Evolutionary conservation across 2,888 invertebrate genomes (phyloP).

Genomic region (Mesorhabditis spiculigera): DNA sequence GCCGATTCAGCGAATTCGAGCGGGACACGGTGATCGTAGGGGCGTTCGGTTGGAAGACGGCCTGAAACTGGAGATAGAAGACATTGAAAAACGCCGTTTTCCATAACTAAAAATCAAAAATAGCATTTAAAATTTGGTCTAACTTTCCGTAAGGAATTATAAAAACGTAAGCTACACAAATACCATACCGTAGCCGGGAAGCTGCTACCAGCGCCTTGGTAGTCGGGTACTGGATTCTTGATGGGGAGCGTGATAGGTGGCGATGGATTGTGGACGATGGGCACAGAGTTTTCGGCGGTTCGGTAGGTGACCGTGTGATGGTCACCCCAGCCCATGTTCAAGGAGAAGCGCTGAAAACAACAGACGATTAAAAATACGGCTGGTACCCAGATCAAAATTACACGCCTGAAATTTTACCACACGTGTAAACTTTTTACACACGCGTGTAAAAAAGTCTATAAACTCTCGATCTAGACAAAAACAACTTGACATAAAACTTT

Average conservation of each 20-base stretch:
- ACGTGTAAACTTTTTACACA: too few relatives aligned
- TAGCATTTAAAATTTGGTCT: background rate
- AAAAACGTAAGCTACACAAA: background rate
- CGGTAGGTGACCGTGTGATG: slow-evolving; percentile 6
- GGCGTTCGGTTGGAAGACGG: background rate
- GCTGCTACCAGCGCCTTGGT: background rate
- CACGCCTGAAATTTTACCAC: too few relatives aligned
- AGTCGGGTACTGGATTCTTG: background rate
- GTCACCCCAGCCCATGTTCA: background rate
- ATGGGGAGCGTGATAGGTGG: background rate
- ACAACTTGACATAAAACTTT: too few relatives aligned
- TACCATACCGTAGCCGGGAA: background rate
- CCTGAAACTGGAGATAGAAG: background rate
- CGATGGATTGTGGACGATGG: background rate
- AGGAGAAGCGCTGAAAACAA: too few relatives aligned
- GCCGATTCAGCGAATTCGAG: background rate
- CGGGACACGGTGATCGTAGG: background rate
- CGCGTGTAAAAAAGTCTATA: too few relatives aligned
- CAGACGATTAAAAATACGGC: too few relatives aligned
- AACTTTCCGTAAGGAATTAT: background rate
- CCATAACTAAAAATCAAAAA: too few relatives aligned
- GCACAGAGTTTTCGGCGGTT: background rate
- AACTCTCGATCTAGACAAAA: too few relatives aligned
- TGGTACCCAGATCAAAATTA: too few relatives aligned
- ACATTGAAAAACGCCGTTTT: too few relatives aligned